These are phyloP conservation scores for Anastrepha ludens DNA, from an alignment of 1,140 invertebrate species.

Conservation along the genomic window DNA sequence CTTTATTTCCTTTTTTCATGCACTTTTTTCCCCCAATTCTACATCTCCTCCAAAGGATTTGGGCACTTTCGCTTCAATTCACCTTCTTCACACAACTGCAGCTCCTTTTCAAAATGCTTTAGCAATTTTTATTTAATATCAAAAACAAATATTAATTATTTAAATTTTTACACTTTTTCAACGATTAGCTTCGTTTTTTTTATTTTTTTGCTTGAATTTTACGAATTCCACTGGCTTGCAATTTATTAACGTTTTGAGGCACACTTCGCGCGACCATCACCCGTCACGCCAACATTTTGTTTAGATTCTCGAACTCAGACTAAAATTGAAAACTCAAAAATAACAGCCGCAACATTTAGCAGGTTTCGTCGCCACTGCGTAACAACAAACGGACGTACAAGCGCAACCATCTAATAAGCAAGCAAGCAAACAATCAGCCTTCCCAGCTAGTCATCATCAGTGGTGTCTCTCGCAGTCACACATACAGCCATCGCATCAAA, in stretches of 20 bases:
- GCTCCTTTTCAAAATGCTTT: neutral
- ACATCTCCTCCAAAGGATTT: neutral
- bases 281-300: slow-evolving; percentile 67
- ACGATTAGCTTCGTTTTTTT: too few species aligned
- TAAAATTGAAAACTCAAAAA: slow-evolving; percentile 53
- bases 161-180: too few species aligned
- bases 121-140: neutral
- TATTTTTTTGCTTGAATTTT: too few species aligned
- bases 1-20: neutral
- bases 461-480: slow-evolving; percentile 15
- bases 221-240: neutral
- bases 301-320: slow-evolving; percentile 63
- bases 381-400: neutral
- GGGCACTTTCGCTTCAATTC: neutral
- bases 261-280: slow-evolving; percentile 55
- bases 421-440: neutral
- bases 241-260: slow-evolving; percentile 2
- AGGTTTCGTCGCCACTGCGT: neutral
- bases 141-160: too few species aligned
- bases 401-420: neutral
- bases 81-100: neutral
- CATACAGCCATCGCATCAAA: neutral
- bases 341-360: slow-evolving; percentile 35
- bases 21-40: neutral
- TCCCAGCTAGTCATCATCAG: neutral